A percentile compares a stretch with the other conserved stretches of the same genome.
Evolutionary conservation across 1,140 invertebrate genomes (phyloP).

Genomic region (Trichomalopsis sarcophagae): DNA sequence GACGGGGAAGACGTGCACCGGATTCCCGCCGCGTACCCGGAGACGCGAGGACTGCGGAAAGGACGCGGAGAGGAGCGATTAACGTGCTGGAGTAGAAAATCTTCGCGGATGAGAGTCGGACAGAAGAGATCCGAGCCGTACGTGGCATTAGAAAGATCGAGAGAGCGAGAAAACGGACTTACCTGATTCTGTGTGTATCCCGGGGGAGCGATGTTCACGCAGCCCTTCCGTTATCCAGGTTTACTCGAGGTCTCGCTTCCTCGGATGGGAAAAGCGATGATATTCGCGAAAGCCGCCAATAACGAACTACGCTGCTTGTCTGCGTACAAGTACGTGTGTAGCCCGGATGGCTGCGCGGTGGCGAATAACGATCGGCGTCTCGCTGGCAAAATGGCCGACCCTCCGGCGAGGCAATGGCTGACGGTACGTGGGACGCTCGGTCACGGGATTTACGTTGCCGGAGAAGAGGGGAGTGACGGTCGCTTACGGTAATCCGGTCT

Average conservation of each 20-base stretch:
- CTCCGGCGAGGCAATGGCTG: background rate
- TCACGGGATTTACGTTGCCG: background rate
- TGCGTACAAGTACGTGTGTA: background rate
- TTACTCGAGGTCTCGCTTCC: background rate
- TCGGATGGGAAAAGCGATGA: background rate
- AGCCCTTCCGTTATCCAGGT: background rate
- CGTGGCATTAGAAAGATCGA: background rate
- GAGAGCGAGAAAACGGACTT: constrained; percentile 4
- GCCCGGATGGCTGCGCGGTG: constrained; percentile 33
- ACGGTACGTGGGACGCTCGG: background rate
- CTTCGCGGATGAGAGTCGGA: background rate
- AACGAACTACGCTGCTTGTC: background rate
- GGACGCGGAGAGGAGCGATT: background rate
- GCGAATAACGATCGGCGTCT: constrained; percentile 52
- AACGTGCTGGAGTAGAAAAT: background rate
- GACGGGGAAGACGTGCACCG: background rate
- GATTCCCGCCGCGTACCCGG: background rate
- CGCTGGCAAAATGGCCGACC: constrained; percentile 37
- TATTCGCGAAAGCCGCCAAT: background rate
- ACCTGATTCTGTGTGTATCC: constrained; percentile 29
- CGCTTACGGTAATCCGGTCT: background rate
- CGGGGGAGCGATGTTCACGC: background rate
- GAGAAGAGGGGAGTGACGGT: background rate
- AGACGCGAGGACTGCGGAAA: background rate
- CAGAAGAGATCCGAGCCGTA: background rate